These are phyloP conservation scores for Drosophila asahinai DNA, from an alignment of 1,140 invertebrate species.

Conservation along the genomic window DNA sequence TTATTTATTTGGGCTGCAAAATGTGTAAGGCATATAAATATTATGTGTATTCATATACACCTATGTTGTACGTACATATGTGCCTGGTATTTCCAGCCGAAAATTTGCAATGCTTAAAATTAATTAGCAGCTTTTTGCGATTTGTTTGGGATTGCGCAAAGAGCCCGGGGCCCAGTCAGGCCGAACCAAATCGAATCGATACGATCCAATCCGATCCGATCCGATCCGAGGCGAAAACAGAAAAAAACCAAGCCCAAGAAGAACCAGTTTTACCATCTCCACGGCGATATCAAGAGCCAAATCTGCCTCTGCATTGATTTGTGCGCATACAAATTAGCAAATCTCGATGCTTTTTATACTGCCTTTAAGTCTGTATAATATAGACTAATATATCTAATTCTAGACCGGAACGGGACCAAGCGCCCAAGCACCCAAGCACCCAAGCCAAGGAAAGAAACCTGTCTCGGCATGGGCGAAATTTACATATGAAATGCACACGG, in stretches of 20 bases:
- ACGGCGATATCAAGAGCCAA: slow-evolving; percentile 6
- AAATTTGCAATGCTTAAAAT: slow-evolving; percentile 77
- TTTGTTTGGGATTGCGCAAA: slow-evolving; percentile 71
- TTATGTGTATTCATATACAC: slow-evolving; percentile 36
- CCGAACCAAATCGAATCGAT: slow-evolving; percentile 31
- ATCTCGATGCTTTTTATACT: slow-evolving; percentile 36
- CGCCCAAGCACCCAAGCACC: slow-evolving; percentile 7
- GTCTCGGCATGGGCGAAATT: slow-evolving; percentile 62
- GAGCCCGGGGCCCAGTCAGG: slow-evolving; percentile 39
- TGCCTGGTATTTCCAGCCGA: slow-evolving; percentile 63
- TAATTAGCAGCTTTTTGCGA: slow-evolving; percentile 66
- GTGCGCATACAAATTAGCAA: slow-evolving; percentile 69
- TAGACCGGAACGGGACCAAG: slow-evolving; percentile 59
- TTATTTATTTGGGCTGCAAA: slow-evolving; percentile 56
- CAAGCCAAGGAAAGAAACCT: slow-evolving; percentile 52
- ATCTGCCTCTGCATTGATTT: slow-evolving; percentile 45
- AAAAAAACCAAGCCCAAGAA: slow-evolving; percentile 20
- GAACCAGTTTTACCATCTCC: slow-evolving; percentile 44
- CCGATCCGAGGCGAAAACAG: neutral
- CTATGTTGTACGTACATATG: neutral
- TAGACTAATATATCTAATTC: slow-evolving; percentile 71
- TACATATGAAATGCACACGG: slow-evolving; percentile 71
- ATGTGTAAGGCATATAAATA: slow-evolving; percentile 68
- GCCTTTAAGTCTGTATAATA: slow-evolving; percentile 39
- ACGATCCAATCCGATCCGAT: neutral